Conservation (phyloP, 2,888 invertebrate genomes). For the Dyspetes luteomarginatus region DNA sequence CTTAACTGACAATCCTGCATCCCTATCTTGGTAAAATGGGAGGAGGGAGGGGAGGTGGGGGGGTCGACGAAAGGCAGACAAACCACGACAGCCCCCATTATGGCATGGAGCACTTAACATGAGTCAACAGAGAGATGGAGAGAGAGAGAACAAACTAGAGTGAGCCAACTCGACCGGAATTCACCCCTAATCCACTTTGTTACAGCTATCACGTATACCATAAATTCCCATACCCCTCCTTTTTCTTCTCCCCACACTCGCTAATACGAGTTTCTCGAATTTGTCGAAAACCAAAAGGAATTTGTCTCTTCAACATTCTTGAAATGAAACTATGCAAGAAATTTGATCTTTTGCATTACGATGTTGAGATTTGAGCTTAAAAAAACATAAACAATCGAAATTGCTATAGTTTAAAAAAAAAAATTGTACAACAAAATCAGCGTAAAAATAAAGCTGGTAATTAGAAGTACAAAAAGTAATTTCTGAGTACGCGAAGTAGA, state of each 20-base stretch:
- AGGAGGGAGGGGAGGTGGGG: no score
- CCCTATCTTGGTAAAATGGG: slow-evolving; percentile 24
- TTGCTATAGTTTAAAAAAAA: no score
- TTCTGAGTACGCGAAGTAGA: no score
- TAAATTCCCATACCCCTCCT: slow-evolving; percentile 45
- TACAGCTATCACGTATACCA: slow-evolving; percentile 54
- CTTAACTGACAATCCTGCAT: slow-evolving; percentile 44
- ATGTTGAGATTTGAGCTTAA: neutral
- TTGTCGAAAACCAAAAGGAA: neutral
- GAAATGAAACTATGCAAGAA: no score
- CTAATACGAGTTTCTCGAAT: neutral
- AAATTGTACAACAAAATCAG: no score
- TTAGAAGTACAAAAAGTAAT: no score
- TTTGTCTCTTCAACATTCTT: neutral
- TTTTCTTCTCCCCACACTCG: neutral
- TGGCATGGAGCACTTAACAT: slow-evolving; percentile 59
- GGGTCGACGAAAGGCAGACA: slow-evolving; percentile 56
- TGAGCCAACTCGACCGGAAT: slow-evolving; percentile 53
- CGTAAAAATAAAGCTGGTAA: no score
- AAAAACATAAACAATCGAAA: no score
- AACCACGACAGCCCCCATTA: slow-evolving; percentile 55
- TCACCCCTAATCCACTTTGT: slow-evolving; percentile 63
- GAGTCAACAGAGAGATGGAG: slow-evolving; percentile 44
- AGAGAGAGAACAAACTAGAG: slow-evolving; percentile 12
- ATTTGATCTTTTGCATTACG: neutral